Base-by-base conservation (phyloP, 1,140 invertebrate species). In the Potamilus streckersoni region DNA sequence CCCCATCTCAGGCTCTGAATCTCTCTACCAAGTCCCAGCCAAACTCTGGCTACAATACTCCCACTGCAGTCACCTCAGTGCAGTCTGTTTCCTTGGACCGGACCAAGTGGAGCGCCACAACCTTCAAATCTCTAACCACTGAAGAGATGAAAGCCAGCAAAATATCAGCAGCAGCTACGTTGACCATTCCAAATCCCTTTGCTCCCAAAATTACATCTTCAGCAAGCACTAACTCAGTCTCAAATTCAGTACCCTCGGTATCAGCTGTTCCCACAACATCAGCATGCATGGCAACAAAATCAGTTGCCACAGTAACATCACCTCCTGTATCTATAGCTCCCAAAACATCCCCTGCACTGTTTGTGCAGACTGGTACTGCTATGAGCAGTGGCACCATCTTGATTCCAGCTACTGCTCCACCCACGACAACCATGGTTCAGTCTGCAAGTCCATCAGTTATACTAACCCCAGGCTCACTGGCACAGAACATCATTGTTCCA, bases 151-250 rank as follows among this genome's bases (percentile, higher is more conserved):
- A 49, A 49, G 38, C 38, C 38, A 49, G 38, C 38, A 49, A 49
- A 49, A 49, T 49, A 49, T 49, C 38, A 49, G 69, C 72, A 27
- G 62, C 68, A n/a, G 59, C 77, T 5, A 60, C 72, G 11, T 15
- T 74, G 20, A 71, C 73, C 15, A 69, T 74, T 60, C 72, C 78
- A 56, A 79, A 70, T 19, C 69, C 78, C n/a, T 27, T 55, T 55
- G 31, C 66, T 55, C 12, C 66, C 38, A 17, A 31, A 49, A 38
- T 55, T 55, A 68, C 66, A 68, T 17, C 66, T 55, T 11, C 66
- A 68, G 14, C 38, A 68, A 38, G 31, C 38, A 68, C 66, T 27
- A 27, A 31, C 38, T 6, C 66, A 49, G n/a, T 55, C 19, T 17
- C 38, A 68, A 49, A 31, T 16, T 13, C 66, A 27, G 15, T 17